Conservation (phyloP, 2,113 vertebrate genomes). For the Anser brachyrhynchus region DNA sequence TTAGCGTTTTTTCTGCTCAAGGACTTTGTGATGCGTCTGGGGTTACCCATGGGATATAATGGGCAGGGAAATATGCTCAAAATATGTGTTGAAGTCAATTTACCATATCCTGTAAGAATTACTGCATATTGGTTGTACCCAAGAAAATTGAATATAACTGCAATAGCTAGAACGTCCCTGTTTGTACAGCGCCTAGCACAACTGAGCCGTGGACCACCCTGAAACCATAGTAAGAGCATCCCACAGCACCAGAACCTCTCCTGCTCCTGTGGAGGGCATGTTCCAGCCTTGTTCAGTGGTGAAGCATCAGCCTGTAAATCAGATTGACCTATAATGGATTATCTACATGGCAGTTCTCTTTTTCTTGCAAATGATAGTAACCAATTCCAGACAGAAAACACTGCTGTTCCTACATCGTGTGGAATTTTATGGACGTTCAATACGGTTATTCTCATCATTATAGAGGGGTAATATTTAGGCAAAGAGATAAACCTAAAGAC, state of each 20-base stretch:
- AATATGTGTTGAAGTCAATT: background rate
- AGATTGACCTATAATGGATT: background rate
- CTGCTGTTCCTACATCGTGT: background rate
- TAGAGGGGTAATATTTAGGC: background rate
- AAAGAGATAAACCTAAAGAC: background rate
- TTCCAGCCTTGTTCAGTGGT: background rate
- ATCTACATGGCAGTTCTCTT: background rate
- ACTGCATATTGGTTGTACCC: background rate
- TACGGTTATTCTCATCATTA: background rate
- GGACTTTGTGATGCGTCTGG: background rate
- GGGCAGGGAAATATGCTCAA: accelerated
- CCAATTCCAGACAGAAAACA: background rate
- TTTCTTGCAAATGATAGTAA: background rate
- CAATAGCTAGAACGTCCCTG: background rate
- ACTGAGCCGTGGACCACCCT: background rate
- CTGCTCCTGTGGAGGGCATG: background rate
- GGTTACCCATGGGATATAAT: background rate
- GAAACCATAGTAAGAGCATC: background rate
- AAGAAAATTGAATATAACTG: background rate
- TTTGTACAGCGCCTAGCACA: background rate
- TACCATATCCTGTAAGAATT: background rate
- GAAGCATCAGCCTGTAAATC: background rate
- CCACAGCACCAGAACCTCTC: background rate
- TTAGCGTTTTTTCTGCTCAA: background rate
- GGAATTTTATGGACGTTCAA: background rate